A percentile compares a stretch with the other conserved stretches of the same genome.
Evolutionary conservation across 1,140 invertebrate genomes (phyloP).

Genomic region (Drosophila virilis): DNA sequence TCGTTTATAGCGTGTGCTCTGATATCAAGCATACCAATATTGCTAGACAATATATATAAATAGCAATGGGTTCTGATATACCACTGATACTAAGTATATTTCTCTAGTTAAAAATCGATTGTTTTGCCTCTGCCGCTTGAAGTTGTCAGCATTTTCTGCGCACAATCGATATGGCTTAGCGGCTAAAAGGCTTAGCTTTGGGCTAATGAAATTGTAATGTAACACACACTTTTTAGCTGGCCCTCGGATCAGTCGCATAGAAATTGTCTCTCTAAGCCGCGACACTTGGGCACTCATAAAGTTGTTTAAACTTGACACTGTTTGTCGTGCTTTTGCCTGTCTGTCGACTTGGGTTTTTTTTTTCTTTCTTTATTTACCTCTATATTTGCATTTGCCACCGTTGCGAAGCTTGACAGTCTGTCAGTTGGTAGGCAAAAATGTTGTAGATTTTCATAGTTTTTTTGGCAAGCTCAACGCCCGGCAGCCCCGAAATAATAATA

Average conservation of each 20-base stretch:
- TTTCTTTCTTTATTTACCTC: slow-evolving; percentile 6
- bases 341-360: slow-evolving; percentile 2
- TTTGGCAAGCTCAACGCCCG: slow-evolving; percentile 47
- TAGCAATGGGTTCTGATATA: slow-evolving; percentile 10
- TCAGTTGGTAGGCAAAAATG: slow-evolving; percentile 31
- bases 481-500: slow-evolving; percentile 61
- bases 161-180: slow-evolving; percentile 62
- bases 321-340: slow-evolving; percentile 39
- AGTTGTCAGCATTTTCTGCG: not conserved
- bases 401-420: slow-evolving; percentile 52
- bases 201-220: slow-evolving; percentile 45
- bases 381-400: slow-evolving; percentile 32
- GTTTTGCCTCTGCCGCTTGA: not conserved
- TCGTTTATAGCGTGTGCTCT: not conserved
- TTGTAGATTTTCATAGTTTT: slow-evolving; percentile 5
- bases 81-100: not conserved
- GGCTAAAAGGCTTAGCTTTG: slow-evolving; percentile 47
- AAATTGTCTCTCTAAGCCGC: slow-evolving; percentile 38
- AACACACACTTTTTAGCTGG: slow-evolving; percentile 36
- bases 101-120: slow-evolving; percentile 14
- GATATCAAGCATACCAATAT: slow-evolving; percentile 20
- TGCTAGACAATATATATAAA: slow-evolving; percentile 35
- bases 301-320: slow-evolving; percentile 76
- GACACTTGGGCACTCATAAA: slow-evolving; percentile 58
- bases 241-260: slow-evolving; percentile 16